Evolutionary conservation across 2,888 invertebrate genomes (phyloP).

Genomic region (Drosophila anomalipes): DNA sequence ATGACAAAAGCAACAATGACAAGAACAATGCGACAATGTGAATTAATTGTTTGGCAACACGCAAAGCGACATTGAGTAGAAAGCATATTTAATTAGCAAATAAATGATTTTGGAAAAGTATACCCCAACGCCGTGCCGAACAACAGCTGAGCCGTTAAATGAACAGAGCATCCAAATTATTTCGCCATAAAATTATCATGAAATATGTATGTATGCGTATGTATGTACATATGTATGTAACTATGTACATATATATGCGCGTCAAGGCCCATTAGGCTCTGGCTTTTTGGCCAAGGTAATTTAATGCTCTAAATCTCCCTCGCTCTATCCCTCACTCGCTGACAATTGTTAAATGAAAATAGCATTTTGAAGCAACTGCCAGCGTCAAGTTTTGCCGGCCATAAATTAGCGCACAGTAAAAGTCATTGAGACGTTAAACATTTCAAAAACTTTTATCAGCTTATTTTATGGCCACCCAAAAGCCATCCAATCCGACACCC

Average conservation of each 20-base stretch:
- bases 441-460: constrained; percentile 68
- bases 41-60: constrained; percentile 49
- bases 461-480: constrained; percentile 47
- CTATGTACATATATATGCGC: constrained; percentile 9
- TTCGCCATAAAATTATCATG: constrained; percentile 66
- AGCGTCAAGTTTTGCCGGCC: constrained; percentile 42
- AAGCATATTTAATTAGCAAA: constrained; percentile 67
- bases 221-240: neutral
- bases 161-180: constrained; percentile 66
- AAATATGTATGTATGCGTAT: constrained; percentile 24
- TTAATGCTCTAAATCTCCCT: neutral
- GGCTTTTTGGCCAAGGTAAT: constrained; percentile 15
- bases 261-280: constrained; percentile 41
- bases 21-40: constrained; percentile 8
- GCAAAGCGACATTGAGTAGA: constrained; percentile 27
- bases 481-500: neutral
- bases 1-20: constrained; percentile 9
- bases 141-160: constrained; percentile 42
- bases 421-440: constrained; percentile 51
- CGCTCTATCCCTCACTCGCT: neutral
- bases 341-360: constrained; percentile 55
- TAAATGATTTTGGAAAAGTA: constrained; percentile 59
- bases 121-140: neutral
- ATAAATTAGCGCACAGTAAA: constrained; percentile 70
- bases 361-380: constrained; percentile 22